phyloP scores from a whole-genome alignment of 2,113 vertebrate species.

The Ceuthmochares aereus region DNA sequence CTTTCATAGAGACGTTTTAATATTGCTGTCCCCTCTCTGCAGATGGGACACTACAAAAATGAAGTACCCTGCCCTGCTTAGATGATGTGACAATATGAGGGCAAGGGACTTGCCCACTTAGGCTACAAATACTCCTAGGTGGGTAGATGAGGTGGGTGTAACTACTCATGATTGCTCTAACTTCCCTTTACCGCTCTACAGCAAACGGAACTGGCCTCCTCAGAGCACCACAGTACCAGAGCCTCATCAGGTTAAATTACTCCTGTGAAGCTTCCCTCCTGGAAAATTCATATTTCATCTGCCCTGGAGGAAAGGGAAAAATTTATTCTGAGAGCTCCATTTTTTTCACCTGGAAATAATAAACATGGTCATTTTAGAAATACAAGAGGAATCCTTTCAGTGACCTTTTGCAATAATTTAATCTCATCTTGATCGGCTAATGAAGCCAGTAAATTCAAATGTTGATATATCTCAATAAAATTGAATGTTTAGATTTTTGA shows the following conservation, averaged over 20 bases:
- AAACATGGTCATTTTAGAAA: background rate
- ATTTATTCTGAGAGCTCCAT: background rate
- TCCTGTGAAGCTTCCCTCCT: background rate
- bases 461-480: background rate
- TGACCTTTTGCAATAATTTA: background rate
- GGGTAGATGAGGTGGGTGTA: accelerated
- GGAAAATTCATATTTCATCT: background rate
- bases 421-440: background rate
- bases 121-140: background rate
- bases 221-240: background rate
- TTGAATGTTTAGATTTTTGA: background rate
- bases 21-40: background rate
- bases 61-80: background rate
- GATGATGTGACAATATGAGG: background rate
- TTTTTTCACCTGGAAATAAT: background rate
- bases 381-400: background rate
- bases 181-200: background rate
- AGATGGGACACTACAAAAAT: background rate
- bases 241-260: background rate
- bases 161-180: background rate
- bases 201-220: background rate
- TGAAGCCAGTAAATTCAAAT: background rate
- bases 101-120: background rate
- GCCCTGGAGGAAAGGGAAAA: background rate
- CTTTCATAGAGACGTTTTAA: background rate